phyloP scores from a whole-genome alignment of 2,888 invertebrate species.

The Leucophenga maculata region DNA sequence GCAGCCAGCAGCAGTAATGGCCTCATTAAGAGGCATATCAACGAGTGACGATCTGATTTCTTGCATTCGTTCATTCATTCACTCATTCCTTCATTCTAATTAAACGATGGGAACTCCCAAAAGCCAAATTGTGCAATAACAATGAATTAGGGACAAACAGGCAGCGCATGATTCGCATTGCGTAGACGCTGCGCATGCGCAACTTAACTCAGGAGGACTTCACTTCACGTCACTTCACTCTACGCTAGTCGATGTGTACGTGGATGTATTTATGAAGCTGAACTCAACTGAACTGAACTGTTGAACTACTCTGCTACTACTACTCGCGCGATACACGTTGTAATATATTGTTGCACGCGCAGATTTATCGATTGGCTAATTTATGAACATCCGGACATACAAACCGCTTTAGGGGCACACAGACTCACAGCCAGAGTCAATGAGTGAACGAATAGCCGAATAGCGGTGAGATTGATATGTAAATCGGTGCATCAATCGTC shows the following conservation, averaged over 20 bases:
- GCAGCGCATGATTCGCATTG: slow-evolving; percentile 15
- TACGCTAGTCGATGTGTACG: not conserved
- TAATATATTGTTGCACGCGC: slow-evolving; percentile 52
- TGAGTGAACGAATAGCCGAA: slow-evolving; percentile 2
- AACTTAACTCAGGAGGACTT: slow-evolving; percentile 2
- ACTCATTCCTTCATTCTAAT: slow-evolving; percentile 43
- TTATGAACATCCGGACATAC: slow-evolving; percentile 71
- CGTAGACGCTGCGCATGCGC: slow-evolving; percentile 33
- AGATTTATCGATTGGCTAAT: slow-evolving; percentile 70
- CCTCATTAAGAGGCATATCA: slow-evolving; percentile 1
- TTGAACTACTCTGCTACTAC: not conserved
- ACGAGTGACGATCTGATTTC: not conserved
- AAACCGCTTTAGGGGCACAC: slow-evolving; percentile 38
- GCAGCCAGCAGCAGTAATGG: not conserved
- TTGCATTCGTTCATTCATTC: no score
- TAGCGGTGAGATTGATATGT: slow-evolving; percentile 62
- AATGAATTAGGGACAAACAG: not conserved
- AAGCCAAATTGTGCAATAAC: slow-evolving; percentile 54
- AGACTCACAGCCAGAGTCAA: slow-evolving; percentile 5
- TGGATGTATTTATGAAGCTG: slow-evolving; percentile 65
- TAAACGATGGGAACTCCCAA: slow-evolving; percentile 61
- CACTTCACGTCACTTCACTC: not conserved
- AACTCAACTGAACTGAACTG: slow-evolving; percentile 22
- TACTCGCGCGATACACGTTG: slow-evolving; percentile 39
- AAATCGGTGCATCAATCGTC: slow-evolving; percentile 61